Conservation (phyloP, 2,888 invertebrate species). For the Parasteatoda lunata region DNA sequence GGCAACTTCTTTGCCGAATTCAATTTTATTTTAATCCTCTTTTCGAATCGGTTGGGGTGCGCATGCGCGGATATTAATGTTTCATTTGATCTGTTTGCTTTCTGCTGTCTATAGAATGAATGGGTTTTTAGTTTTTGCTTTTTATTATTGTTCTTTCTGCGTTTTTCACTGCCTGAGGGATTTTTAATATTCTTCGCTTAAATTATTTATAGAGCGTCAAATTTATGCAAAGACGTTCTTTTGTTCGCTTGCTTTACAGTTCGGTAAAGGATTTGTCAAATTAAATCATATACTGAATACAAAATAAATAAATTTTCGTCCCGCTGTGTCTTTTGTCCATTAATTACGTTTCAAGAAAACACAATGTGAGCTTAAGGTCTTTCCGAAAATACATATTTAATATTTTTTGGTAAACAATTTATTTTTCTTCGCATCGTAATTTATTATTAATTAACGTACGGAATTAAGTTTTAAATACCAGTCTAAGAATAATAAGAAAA, state of each 20-base stretch:
- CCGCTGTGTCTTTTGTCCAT: too few relatives aligned
- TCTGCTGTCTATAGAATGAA: neutral
- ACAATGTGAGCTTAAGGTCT: too few relatives aligned
- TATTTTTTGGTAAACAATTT: too few relatives aligned
- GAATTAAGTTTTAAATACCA: too few relatives aligned
- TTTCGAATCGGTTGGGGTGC: neutral
- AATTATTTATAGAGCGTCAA: conserved; percentile 39
- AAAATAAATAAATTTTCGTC: neutral
- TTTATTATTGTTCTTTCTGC: conserved; percentile 11
- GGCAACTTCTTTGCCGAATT: conserved; percentile 26
- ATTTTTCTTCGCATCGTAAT: too few relatives aligned
- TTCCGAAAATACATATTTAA: too few relatives aligned
- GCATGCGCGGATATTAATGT: conserved; percentile 38
- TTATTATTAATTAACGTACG: too few relatives aligned
- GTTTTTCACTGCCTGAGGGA: conserved; percentile 17
- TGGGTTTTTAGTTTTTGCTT: conserved; percentile 10
- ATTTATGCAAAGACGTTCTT: neutral
- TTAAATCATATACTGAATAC: neutral
- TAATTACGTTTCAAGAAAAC: too few relatives aligned
- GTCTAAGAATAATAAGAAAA: too few relatives aligned
- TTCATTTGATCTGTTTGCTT: conserved; percentile 29
- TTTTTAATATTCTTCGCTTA: conserved; percentile 49
- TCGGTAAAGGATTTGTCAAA: neutral
- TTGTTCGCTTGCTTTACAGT: conserved; percentile 1
- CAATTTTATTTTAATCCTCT: conserved; percentile 26